phyloP scores from a whole-genome alignment of 2,113 vertebrate species.

The Eptesicus fuscus region DNA sequence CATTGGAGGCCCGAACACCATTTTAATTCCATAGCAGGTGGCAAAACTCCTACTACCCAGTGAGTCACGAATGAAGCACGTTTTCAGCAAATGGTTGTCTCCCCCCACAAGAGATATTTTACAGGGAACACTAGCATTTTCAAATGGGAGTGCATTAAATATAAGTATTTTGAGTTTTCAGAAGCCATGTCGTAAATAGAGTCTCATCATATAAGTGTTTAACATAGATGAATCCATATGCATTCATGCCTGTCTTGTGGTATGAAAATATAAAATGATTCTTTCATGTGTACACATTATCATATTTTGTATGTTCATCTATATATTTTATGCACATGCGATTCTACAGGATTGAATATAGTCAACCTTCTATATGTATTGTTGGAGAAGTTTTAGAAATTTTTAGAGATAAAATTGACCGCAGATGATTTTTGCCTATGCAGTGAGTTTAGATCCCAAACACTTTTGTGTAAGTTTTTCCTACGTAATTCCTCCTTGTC shows the following conservation, averaged over 20 bases:
- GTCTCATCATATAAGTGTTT: neutral
- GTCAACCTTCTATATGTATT: neutral
- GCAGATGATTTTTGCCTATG: neutral
- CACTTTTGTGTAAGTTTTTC: neutral
- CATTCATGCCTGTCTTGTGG: neutral
- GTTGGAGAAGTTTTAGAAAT: neutral
- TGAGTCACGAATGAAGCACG: slow-evolving; percentile 48
- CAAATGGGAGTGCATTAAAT: neutral
- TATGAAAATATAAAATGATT: neutral
- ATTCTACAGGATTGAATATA: neutral
- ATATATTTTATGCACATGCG: neutral
- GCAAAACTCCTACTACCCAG: slow-evolving; percentile 45
- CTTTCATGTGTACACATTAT: neutral
- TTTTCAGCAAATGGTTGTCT: slow-evolving; percentile 23
- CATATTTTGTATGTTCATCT: neutral
- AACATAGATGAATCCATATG: neutral
- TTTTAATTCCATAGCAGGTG: slow-evolving; percentile 37
- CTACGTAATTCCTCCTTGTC: neutral
- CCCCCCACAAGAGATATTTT: neutral
- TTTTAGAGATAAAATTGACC: neutral
- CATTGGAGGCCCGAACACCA: neutral
- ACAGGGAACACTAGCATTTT: slow-evolving; percentile 16
- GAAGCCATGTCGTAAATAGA: neutral
- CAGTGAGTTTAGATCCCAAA: neutral
- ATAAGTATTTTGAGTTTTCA: slow-evolving; percentile 40